Conservation (phyloP, 2,113 vertebrate species). For the Lipotes vexillifer region DNA sequence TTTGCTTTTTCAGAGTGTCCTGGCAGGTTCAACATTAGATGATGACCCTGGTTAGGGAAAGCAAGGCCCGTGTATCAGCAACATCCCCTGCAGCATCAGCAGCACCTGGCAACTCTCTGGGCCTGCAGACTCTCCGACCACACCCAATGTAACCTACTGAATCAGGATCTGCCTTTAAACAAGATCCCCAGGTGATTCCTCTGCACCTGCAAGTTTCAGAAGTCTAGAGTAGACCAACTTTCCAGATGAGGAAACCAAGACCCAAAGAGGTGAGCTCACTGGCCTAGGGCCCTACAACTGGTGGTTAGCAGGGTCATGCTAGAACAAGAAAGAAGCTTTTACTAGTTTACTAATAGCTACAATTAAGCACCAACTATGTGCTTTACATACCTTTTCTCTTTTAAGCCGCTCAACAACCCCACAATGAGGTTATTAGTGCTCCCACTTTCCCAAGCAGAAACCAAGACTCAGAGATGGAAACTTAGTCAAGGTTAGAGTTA, state of each 20-base stretch:
- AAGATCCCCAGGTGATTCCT: background rate
- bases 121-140: background rate
- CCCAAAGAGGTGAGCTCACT: background rate
- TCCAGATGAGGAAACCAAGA: background rate
- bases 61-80: fast-evolving
- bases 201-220: background rate
- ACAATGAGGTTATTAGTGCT: background rate
- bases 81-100: background rate
- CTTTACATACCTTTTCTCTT: background rate
- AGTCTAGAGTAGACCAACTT: background rate
- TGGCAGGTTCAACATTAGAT: background rate
- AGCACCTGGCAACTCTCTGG: background rate
- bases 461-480: background rate
- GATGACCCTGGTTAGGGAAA: background rate
- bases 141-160: background rate
- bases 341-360: background rate
- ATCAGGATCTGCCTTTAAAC: background rate
- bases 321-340: background rate
- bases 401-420: background rate
- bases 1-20: background rate
- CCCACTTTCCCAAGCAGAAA: background rate
- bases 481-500: background rate
- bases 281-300: background rate
- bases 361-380: background rate
- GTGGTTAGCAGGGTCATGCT: background rate